These are phyloP conservation scores for Carassius gibelio DNA, from an alignment of 2,113 vertebrate species.

Conservation along the genomic window DNA sequence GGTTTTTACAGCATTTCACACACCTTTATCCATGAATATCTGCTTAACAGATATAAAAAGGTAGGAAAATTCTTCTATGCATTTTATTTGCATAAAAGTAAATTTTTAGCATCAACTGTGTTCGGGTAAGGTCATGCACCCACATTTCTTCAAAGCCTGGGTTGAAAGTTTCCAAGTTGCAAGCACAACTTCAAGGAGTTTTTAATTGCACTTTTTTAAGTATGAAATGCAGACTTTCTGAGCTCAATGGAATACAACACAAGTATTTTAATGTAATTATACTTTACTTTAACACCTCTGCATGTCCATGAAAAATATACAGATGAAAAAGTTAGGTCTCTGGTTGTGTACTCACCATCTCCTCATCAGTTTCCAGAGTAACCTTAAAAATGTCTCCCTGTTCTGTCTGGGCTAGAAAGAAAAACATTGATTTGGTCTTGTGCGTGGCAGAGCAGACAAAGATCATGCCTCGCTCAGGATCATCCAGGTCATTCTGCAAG, in stretches of 20 bases:
- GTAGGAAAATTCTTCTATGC: neutral
- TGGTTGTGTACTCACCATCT: constrained; percentile 88
- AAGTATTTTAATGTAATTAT: neutral
- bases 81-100: neutral
- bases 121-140: neutral
- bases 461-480: constrained; percentile 97
- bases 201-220: neutral
- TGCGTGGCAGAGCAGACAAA: constrained; percentile 98
- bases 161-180: neutral
- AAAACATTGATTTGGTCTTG: constrained; percentile 99
- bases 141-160: neutral
- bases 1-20: neutral
- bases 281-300: neutral
- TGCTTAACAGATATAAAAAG: neutral
- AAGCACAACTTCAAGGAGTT: neutral
- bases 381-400: constrained; percentile 99
- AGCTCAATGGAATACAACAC: neutral
- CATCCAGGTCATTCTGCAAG: constrained; percentile 92
- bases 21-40: neutral
- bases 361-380: constrained; percentile 96
- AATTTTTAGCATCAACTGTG: neutral
- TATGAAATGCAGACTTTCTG: neutral
- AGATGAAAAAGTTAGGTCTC: neutral
- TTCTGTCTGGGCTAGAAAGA: constrained; percentile 97
- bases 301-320: neutral